Evolutionary conservation across 1,140 invertebrate genomes (phyloP).

Genomic region (Lasioglossum baleicum): DNA sequence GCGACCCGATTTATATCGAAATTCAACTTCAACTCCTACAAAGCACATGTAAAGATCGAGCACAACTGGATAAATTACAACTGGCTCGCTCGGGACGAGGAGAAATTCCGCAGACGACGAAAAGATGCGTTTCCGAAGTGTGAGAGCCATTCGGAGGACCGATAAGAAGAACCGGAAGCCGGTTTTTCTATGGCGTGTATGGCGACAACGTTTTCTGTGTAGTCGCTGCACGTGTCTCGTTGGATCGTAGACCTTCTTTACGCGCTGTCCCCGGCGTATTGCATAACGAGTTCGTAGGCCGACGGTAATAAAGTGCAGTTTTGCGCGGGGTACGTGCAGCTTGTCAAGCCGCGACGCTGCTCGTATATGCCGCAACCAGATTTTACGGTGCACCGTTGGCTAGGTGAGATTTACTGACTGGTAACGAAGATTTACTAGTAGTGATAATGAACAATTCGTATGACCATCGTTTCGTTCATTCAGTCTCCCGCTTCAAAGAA

Average conservation of each 20-base stretch:
- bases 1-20: too few relatives aligned
- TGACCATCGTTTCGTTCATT: too few relatives aligned
- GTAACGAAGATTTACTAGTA: too few relatives aligned
- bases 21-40: too few relatives aligned
- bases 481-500: too few relatives aligned
- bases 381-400: background rate
- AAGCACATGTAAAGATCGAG: too few relatives aligned
- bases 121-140: background rate
- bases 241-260: slow-evolving; percentile 60
- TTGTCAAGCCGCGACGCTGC: background rate
- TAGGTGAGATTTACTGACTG: background rate
- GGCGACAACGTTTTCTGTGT: background rate
- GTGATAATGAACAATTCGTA: too few relatives aligned
- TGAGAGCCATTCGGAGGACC: background rate
- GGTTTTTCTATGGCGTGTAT: background rate
- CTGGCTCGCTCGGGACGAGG: too few relatives aligned
- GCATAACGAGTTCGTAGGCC: slow-evolving; percentile 39
- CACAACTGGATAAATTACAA: too few relatives aligned
- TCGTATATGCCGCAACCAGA: background rate
- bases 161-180: background rate
- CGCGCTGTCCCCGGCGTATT: slow-evolving; percentile 39
- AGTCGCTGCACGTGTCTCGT: slow-evolving; percentile 49
- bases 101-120: too few relatives aligned
- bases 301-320: slow-evolving; percentile 51
- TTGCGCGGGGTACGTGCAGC: slow-evolving; percentile 31